Conservation (phyloP, 2,113 vertebrate species). For the Eira barbara region DNA sequence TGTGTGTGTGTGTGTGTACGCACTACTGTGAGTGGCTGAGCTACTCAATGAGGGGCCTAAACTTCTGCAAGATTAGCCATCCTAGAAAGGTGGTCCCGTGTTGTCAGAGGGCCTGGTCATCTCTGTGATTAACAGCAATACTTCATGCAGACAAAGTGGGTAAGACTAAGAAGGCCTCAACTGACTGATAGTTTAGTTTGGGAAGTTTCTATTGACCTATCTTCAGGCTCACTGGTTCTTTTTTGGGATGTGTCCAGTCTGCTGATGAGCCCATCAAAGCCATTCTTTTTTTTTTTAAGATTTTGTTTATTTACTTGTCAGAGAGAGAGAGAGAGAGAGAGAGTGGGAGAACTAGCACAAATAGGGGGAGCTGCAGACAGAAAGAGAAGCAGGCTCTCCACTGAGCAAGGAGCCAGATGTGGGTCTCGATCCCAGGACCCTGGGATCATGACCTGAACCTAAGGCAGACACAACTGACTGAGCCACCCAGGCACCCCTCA, state of each 20-base stretch:
- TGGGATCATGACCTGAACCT: neutral
- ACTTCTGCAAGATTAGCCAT: neutral
- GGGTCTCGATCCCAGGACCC: neutral
- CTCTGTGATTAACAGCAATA: neutral
- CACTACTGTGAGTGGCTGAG: neutral
- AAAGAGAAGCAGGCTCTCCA: neutral
- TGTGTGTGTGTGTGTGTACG: too few species aligned
- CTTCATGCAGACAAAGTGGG: neutral
- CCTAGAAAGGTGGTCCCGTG: neutral
- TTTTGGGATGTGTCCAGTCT: neutral
- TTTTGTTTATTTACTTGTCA: neutral
- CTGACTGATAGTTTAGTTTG: neutral
- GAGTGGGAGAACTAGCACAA: too few species aligned
- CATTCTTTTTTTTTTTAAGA: neutral
- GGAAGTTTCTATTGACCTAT: neutral
- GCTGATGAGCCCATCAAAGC: neutral
- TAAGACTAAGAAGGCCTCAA: neutral
- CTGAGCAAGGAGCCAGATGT: too few species aligned
- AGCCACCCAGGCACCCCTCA: neutral
- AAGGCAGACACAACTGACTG: neutral
- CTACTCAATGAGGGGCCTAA: neutral
- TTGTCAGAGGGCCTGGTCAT: neutral
- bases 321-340: too few species aligned
- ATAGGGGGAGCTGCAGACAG: neutral
- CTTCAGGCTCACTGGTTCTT: neutral